Evolutionary conservation across 1,140 invertebrate species (phyloP).

Genomic region (Battus philenor): DNA sequence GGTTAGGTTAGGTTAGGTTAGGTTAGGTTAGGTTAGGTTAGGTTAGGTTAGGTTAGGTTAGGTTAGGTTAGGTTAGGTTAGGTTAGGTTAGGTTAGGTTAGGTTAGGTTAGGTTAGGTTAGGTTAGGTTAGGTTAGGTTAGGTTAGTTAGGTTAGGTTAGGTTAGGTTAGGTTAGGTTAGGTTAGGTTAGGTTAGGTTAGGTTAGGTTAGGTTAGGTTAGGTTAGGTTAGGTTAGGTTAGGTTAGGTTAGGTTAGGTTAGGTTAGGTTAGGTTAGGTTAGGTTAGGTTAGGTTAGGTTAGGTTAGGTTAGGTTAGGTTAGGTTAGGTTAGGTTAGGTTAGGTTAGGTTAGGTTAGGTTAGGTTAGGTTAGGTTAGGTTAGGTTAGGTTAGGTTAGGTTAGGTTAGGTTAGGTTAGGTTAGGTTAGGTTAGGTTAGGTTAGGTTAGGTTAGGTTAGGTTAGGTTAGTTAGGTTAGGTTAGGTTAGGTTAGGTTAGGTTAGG

Average conservation of each 20-base stretch:
- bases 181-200: slow-evolving; percentile 9
- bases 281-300: slow-evolving; percentile 16
- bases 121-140: slow-evolving; percentile 15
- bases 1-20: too few relatives aligned
- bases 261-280: slow-evolving; percentile 17
- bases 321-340: too few relatives aligned
- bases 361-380: too few relatives aligned
- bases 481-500: slow-evolving; percentile 16
- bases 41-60: too few relatives aligned
- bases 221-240: too few relatives aligned
- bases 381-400: background rate
- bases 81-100: too few relatives aligned
- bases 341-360: too few relatives aligned
- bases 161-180: slow-evolving; percentile 5
- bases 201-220: slow-evolving; percentile 13
- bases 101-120: too few relatives aligned
- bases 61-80: too few relatives aligned
- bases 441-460: slow-evolving; percentile 28
- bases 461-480: slow-evolving; percentile 23
- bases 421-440: slow-evolving; percentile 23
- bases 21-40: too few relatives aligned
- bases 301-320: too few relatives aligned
- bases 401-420: slow-evolving; percentile 27
- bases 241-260: too few relatives aligned
- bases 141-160: slow-evolving; percentile 21